Evolutionary conservation across 1,140 invertebrate genomes (phyloP), one percentile per base, ranked within the genome.

Genomic region (Apolygus lucorum): DNA sequence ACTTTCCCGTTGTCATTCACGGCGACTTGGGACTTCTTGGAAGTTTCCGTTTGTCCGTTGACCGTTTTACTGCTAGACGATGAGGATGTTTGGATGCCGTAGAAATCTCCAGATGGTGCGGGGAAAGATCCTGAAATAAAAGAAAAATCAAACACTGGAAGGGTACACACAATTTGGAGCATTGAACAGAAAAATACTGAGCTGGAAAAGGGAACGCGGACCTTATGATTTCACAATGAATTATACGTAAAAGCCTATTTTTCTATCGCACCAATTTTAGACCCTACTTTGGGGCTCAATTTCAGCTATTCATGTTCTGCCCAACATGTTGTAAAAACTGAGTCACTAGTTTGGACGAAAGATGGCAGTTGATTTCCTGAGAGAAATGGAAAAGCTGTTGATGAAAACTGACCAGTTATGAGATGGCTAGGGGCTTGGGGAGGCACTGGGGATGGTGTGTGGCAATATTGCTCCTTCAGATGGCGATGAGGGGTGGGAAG

Each of bases 1-100:
- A 71, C 66, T 68, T 71, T 71, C 27, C 70, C 70, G 62, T 71
- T 71, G 63, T 71, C 70, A 29, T 71, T 71, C 2, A 71, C 67
- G 1, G 70, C 64, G 1, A 71, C 70, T 1, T 22, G 28, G 24
- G 70, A 67, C 22, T 71, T 26, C 65, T 68, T 71, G 49, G 24
- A 49, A 34, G 54, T 67, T 34, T 14, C 25, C 22, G 59, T 69
- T 64, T 71, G 68, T 1, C 70, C 70, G 28, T 71, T 69, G 24
- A 71, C 49, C 17, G 28, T 71, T 2, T 25, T 29, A 1, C 67
- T 68, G 54, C 67, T 69, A n/a, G 67, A 68, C 17, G 52, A 63
- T 2, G 59, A 71, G 34, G 70, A 71, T 13, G 70, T 63, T 1
- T 67, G 59, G 42, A 71, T 69, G 1, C 70, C 70, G 29, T 63